Evolutionary conservation across 2,888 invertebrate species (phyloP).

Genomic region (Dolomedes plantarius): DNA sequence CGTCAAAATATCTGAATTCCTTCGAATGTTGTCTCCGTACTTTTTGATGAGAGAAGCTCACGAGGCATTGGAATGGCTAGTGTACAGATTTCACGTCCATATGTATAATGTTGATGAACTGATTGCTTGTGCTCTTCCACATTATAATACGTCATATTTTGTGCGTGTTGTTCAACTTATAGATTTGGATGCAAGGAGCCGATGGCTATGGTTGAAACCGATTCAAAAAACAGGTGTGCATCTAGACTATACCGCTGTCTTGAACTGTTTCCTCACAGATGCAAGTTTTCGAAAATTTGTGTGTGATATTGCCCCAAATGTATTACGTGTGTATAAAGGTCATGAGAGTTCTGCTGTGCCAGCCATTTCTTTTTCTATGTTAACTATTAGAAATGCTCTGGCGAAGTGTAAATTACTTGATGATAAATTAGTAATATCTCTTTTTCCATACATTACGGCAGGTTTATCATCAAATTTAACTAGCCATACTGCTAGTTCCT

Average conservation of each 20-base stretch:
- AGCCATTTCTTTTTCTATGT: constrained; percentile 88
- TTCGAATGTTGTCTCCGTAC: constrained; percentile 88
- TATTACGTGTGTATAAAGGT: constrained; percentile 78
- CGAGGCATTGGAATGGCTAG: constrained; percentile 96
- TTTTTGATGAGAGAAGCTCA: constrained; percentile 89
- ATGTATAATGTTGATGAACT: constrained; percentile 90
- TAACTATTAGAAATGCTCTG: constrained; percentile 84
- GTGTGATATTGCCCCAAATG: constrained; percentile 80
- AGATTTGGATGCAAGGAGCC: constrained; percentile 81
- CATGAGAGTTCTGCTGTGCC: constrained; percentile 80
- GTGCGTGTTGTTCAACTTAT: constrained; percentile 85
- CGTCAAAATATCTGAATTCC: constrained; percentile 85
- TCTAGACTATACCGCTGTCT: constrained; percentile 84
- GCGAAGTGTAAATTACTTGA: constrained; percentile 79
- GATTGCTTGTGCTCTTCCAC: constrained; percentile 89
- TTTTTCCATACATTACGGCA: constrained; percentile 84
- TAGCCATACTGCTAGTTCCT: constrained; percentile 85
- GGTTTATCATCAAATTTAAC: constrained; percentile 83
- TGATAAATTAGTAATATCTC: constrained; percentile 83
- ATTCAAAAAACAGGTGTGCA: constrained; percentile 85
- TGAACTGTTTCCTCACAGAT: constrained; percentile 84
- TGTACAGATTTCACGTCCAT: constrained; percentile 91
- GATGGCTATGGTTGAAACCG: constrained; percentile 86
- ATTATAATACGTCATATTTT: constrained; percentile 94
- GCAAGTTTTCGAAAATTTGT: constrained; percentile 82